Evolutionary conservation across 2,888 invertebrate species (phyloP).

Genomic region (Lasiommata megera): DNA sequence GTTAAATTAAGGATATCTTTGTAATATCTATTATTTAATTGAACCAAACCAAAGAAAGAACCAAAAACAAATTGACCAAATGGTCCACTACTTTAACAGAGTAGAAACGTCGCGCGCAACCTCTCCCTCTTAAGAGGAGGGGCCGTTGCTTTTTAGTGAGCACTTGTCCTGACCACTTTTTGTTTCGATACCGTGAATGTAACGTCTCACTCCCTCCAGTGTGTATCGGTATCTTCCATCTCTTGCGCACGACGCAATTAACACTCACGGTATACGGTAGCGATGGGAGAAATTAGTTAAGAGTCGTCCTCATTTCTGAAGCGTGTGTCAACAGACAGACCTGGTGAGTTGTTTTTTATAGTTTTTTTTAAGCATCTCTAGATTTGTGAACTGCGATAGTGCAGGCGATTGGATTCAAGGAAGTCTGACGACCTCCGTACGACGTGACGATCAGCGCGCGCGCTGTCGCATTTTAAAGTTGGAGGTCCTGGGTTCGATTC

Average conservation of each 20-base stretch:
- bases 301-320: constrained; percentile 59
- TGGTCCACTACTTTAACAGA: not conserved
- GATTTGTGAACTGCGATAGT: no score
- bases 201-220: constrained; percentile 39
- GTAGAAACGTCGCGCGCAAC: not conserved
- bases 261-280: constrained; percentile 73
- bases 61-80: not conserved
- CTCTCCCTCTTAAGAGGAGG: constrained; percentile 42
- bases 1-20: no score
- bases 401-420: no score
- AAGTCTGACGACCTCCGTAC: no score
- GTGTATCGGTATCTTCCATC: constrained; percentile 32
- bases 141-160: constrained; percentile 24
- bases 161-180: constrained; percentile 53
- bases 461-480: no score
- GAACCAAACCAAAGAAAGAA: no score
- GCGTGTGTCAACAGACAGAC: constrained; percentile 52
- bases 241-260: constrained; percentile 59
- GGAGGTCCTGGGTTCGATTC: no score
- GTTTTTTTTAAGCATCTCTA: not conserved
- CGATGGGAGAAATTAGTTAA: constrained; percentile 76
- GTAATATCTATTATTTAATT: no score
- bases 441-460: no score
- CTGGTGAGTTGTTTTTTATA: constrained; percentile 11
- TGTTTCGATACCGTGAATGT: constrained; percentile 51